Base-by-base conservation (phyloP, 1,140 invertebrate species). In the Paraescarpia echinospica region DNA sequence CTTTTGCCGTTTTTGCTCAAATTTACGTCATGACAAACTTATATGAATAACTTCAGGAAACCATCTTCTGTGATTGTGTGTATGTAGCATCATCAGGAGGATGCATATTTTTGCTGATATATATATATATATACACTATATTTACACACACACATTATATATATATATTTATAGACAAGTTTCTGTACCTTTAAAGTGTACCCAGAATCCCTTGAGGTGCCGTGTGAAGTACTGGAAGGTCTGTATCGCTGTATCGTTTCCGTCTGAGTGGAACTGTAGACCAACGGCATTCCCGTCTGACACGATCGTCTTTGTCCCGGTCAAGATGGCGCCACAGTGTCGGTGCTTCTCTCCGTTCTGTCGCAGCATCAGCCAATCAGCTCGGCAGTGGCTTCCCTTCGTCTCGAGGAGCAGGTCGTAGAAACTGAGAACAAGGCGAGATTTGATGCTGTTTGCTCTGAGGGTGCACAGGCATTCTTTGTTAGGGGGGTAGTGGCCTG, bases 211-310 rank as follows among this genome's bases (percentile, higher is more conserved):
- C 51, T 93, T 93, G 90, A 93, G 92, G 9, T 22, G 14, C 1
- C 92, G 92, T 27, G 35, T 91, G 92, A 93, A 93, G 90, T 93
- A 93, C 41, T 93, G 89, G 92, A 93, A 93, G n/a, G 33, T 93
- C 59, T 93, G 92, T 34, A 41, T 77, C 34, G 22, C 48, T 41
- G 35, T 91, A 41, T 91, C 59, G 33, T 93, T 91, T 33, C 91
- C 51, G 34, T 93, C 92, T 0, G 90, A 91, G 59, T 93, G 92
- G 34, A 93, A 93, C 90, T 93, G 92, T 34, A 93, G 34, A 33
- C 34, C 48, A 90, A 93, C 31, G 5, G 90, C 77, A 88, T 91
- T 93, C 31, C 34, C 33, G 14, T 35, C n/a, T 33, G 92, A 93
- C 34, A 91, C 77, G 8, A 93, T 34, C n/a, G 91, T 91, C 89